Evolutionary conservation across 2,113 vertebrate species (phyloP), one percentile per base, ranked within the genome.

Genomic region (Plestiodon gilberti): DNA sequence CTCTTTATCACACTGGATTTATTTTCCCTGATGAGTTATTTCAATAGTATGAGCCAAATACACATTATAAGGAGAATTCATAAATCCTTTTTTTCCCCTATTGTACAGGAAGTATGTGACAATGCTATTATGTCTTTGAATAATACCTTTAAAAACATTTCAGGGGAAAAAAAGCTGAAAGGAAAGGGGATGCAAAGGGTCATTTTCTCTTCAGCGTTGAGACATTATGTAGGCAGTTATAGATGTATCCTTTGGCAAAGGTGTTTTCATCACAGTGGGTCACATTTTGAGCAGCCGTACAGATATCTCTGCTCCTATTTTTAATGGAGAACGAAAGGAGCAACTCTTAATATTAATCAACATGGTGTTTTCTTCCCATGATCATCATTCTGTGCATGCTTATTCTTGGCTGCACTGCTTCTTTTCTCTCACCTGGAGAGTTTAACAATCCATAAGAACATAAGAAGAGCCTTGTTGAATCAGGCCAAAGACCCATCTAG

Each of bases 111-210:
- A 55, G 55, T 33, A 55, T 43, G 55, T 83, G 65, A 70, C n/a
- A 64, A 76, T 75, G 52, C 82, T 75, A 76, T 76, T 82, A 76
- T n/a, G 61, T 15, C 23, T 76, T 87, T 76, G 48, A 87, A 75
- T 65, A 82, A 84, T 84, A 57, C 30, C 28, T 64, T 88, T 83
- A 79, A n/a, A 43, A 75, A 30, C 2, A 15, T 75, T 86, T 83
- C 83, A 40, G 82, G 25, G 35, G n/a, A 57, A 73, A 25, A 70
- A 15, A 11, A 67, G 62, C 4, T 17, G 7, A 85, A 35, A 83
- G 28, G 75, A 62, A 85, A 67, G 71, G 13, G 3, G 30, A 1
- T 23, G 43, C 67, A 76, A 87, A 74, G 1, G 40, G 52, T 83
- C 83, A 65, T 20, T 55, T 59, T 65, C 59, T 81, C 78, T 64